A percentile compares a stretch with the other conserved stretches of the same genome.
Evolutionary conservation across 2,888 invertebrate genomes (phyloP).

Genomic region (Cenopis cana): DNA sequence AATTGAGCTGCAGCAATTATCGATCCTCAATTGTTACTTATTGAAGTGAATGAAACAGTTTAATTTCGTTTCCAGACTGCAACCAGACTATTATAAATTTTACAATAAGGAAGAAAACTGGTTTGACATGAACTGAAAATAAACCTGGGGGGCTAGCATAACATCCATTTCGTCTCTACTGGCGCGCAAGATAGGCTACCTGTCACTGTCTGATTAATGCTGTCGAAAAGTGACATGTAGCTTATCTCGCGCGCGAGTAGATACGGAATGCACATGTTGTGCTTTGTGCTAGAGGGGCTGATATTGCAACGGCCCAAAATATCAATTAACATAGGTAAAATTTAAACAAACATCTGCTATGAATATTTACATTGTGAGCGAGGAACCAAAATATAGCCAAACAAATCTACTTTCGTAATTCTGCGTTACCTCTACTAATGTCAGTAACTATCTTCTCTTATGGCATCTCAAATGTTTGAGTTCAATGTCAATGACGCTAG

Average conservation of each 20-base stretch:
- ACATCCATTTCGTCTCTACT: too few relatives aligned
- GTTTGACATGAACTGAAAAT: neutral
- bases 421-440: neutral
- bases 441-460: too few relatives aligned
- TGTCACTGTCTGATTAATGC: too few relatives aligned
- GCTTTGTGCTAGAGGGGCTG: too few relatives aligned
- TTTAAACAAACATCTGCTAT: neutral
- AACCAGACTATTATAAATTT: too few relatives aligned
- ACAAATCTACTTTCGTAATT: neutral
- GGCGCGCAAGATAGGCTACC: too few relatives aligned
- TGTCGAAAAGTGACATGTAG: too few relatives aligned
- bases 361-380: too few relatives aligned
- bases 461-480: neutral
- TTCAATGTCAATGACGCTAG: constrained; percentile 11
- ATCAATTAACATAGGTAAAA: neutral
- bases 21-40: constrained; percentile 65
- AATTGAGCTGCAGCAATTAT: constrained; percentile 68
- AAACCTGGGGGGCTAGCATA: too few relatives aligned
- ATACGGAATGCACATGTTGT: too few relatives aligned
- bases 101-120: too few relatives aligned
- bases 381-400: neutral
- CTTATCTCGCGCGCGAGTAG: too few relatives aligned
- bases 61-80: constrained; percentile 45
- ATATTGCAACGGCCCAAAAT: neutral
- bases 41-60: constrained; percentile 55